Evolutionary conservation across 2,113 vertebrate genomes (phyloP), one percentile per base, ranked within the genome.

Genomic region (Holacanthus passer): DNA sequence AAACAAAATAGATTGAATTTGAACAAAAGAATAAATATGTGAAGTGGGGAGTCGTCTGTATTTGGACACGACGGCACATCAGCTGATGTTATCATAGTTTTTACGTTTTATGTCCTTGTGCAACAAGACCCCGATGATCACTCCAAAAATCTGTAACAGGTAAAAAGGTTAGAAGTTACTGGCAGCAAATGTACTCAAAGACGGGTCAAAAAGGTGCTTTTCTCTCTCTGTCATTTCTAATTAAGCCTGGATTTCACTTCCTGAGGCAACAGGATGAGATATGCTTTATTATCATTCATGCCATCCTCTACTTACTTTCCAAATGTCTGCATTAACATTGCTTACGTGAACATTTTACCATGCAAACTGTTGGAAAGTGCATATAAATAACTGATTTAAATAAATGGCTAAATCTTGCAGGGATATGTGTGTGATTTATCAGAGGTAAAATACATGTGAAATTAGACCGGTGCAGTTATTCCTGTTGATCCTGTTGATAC

Each of bases 91-190:
- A 27, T 86, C 29, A 59, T 88, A 84, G 27, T 16, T 64, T 41
- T 78, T 83, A 27, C 0, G 2, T 83, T 75, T 89, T 7, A 88
- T 78, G 5, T 65, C 12, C 48, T 79, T 1, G 52, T 50, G 75
- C 37, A 86, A 71, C 55, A 56, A 77, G 11, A 71, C 8, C 6
- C 77, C 67, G 1, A 82, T 5, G 1, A 88, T 1, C 7, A 85
- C 60, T 55, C 87, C 85, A 16, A 82, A 73, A 62, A 89, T 39
- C 80, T 91, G 77, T 7, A 58, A 76, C 20, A 79, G n/a, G 24
- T 53, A 12, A 63, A 83, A 87, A 87, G 59, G 65, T 86, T 22
- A 37, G 11, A 59, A 3, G 35, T 83, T 77, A 82, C 68, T 73
- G 37, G 79, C 82, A 85, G 83, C 63, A 82, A 78, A 79, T 64